phyloP scores from a whole-genome alignment of 2,797 vertebrate genomes.

The Erithacus rubecula region DNA sequence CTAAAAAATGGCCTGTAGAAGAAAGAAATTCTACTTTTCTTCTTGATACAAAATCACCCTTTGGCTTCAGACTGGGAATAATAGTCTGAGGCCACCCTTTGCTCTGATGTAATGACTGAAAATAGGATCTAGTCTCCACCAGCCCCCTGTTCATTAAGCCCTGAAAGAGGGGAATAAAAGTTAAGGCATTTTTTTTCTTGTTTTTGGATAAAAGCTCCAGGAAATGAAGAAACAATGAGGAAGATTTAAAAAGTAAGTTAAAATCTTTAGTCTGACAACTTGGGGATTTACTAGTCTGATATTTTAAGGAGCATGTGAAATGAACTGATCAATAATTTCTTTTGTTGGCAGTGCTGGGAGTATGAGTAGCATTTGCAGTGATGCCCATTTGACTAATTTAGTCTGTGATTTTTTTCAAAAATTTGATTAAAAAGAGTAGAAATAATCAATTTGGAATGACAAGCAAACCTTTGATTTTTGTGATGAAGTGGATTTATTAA shows the following conservation, averaged over 20 bases:
- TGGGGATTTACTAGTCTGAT: background rate
- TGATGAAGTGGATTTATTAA: background rate
- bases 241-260: background rate
- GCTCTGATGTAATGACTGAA: background rate
- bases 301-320: background rate
- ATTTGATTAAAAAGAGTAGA: background rate
- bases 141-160: accelerated
- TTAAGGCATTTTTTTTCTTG: background rate
- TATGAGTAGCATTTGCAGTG: background rate
- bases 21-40: background rate
- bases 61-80: background rate
- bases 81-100: background rate
- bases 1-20: background rate
- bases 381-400: background rate
- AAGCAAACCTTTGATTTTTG: background rate
- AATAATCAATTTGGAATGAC: background rate
- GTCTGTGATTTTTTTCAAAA: background rate
- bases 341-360: background rate
- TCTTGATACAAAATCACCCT: background rate
- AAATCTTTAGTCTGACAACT: background rate
- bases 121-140: background rate
- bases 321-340: background rate
- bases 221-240: background rate
- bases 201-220: background rate
- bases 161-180: background rate